Conservation (phyloP, 2,888 invertebrate genomes). For the Ormia ochracea region DNA sequence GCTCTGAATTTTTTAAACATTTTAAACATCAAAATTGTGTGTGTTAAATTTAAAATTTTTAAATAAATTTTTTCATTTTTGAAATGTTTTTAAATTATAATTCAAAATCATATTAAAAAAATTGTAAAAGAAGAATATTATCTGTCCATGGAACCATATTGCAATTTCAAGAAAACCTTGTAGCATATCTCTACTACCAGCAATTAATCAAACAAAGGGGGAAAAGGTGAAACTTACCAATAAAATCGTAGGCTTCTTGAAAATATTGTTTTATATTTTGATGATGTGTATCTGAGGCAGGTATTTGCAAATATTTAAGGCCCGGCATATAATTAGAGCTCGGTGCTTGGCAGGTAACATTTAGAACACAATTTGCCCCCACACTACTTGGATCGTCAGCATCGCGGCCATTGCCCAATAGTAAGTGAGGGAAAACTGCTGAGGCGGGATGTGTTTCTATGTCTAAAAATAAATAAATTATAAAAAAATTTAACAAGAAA, state of each 20-base stretch:
- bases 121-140: too few species aligned
- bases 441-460: constrained; percentile 87
- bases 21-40: too few species aligned
- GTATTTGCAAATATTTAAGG: constrained; percentile 86
- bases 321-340: constrained; percentile 81
- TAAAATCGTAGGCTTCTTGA: constrained; percentile 90
- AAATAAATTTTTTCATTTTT: too few species aligned
- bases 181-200: too few species aligned
- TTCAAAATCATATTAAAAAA: too few species aligned
- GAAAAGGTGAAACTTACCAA: constrained; percentile 80
- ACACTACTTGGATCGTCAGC: constrained; percentile 84
- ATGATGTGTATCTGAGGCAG: constrained; percentile 88
- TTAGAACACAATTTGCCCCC: constrained; percentile 87
- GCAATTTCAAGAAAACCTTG: too few species aligned
- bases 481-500: constrained; percentile 6
- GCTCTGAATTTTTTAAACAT: too few species aligned
- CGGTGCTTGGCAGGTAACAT: constrained; percentile 87
- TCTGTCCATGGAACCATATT: too few species aligned
- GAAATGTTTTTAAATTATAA: too few species aligned
- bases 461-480: constrained; percentile 75
- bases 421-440: constrained; percentile 87
- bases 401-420: constrained; percentile 89
- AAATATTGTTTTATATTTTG: constrained; percentile 93
- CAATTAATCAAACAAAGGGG: too few species aligned
- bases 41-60: too few species aligned